A percentile compares a stretch with the other conserved stretches of the same genome.
These are phyloP conservation scores for Pseudolaguvia tuberculata DNA, from an alignment of 2,113 vertebrate species.

Conservation along the genomic window DNA sequence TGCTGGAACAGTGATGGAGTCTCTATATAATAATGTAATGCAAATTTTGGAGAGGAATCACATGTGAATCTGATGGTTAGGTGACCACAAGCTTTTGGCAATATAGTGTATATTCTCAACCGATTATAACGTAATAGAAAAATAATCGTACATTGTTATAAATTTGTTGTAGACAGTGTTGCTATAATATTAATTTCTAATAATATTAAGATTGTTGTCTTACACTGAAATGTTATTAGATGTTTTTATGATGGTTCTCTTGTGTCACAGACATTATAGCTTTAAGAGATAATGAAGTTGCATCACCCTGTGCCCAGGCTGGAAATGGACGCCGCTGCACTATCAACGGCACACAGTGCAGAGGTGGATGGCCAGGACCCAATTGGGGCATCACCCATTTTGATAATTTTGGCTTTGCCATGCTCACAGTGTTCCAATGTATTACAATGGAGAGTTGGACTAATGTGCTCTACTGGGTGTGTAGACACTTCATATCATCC, in stretches of 20 bases:
- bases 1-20: too few species aligned
- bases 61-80: too few species aligned
- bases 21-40: neutral
- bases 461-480: slow-evolving; percentile 93
- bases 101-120: neutral
- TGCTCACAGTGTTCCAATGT: slow-evolving; percentile 95
- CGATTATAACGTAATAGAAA: neutral
- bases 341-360: slow-evolving; percentile 85
- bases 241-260: neutral
- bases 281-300: slow-evolving; percentile 73
- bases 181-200: neutral
- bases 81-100: neutral
- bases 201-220: neutral
- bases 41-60: neutral
- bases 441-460: slow-evolving; percentile 98
- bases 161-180: too few species aligned
- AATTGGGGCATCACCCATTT: slow-evolving; percentile 96
- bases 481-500: neutral
- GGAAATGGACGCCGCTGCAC: slow-evolving; percentile 84
- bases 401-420: slow-evolving; percentile 94
- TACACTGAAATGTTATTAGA: neutral
- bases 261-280: slow-evolving; percentile 76
- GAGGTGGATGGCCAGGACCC: slow-evolving; percentile 83
- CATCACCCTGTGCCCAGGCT: slow-evolving; percentile 82
- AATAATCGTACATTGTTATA: neutral